Evolutionary conservation across 1,140 invertebrate genomes (phyloP).

Genomic region (Zaprionus vittiger): DNA sequence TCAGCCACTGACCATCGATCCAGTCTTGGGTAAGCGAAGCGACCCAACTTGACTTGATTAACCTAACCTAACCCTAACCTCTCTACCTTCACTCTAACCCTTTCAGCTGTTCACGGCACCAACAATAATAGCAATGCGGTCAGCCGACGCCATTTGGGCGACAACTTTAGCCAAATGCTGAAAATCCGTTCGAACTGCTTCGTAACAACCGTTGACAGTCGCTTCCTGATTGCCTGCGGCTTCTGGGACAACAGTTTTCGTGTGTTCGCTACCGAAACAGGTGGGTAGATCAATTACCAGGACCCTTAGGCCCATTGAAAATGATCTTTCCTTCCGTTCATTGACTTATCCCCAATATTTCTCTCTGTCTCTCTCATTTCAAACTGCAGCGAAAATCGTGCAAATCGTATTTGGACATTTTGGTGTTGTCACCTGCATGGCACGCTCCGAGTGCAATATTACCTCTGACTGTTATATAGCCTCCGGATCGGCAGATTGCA

Average conservation of each 20-base stretch:
- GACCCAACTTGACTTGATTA: neutral
- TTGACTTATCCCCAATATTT: neutral
- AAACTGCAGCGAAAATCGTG: conserved; percentile 92
- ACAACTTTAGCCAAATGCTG: conserved; percentile 98
- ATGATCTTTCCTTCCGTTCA: neutral
- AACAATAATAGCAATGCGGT: conserved; percentile 86
- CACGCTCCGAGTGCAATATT: conserved; percentile 98
- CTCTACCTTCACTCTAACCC: conserved; percentile 22
- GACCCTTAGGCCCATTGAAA: neutral
- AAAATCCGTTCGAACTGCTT: conserved; percentile 97
- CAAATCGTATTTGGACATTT: conserved; percentile 99
- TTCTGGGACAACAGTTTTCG: conserved; percentile 99
- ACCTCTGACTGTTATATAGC: conserved; percentile 99
- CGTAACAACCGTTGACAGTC: conserved; percentile 98
- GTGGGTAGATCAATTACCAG: conserved; percentile 85
- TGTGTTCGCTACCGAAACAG: conserved; percentile 97
- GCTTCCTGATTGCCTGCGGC: conserved; percentile 98
- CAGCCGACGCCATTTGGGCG: conserved; percentile 94
- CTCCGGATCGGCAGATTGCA: conserved; percentile 98
- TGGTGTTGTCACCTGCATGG: conserved; percentile 98
- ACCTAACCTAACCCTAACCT: neutral
- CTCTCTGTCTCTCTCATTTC: conserved; percentile 50
- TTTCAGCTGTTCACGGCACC: conserved; percentile 65
- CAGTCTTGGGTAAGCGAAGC: conserved; percentile 88
- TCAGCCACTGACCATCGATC: conserved; percentile 98